These are phyloP conservation scores for Hydrocynus forskahlii DNA, from an alignment of 2,797 vertebrate species.

Conservation along the genomic window DNA sequence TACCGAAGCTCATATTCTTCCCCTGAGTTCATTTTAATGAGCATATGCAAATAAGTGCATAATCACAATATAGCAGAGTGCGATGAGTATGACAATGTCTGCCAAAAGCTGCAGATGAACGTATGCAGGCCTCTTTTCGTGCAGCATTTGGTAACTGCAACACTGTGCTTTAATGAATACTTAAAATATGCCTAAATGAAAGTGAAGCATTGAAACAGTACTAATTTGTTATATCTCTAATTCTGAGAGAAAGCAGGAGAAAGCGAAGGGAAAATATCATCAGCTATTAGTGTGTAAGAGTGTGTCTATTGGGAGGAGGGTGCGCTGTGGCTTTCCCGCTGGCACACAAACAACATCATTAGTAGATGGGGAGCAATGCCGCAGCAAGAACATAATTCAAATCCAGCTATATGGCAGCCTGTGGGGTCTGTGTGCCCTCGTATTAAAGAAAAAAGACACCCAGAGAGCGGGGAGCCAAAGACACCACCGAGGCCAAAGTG, in stretches of 20 bases:
- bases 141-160: slow-evolving; percentile 77
- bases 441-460: slow-evolving; percentile 62
- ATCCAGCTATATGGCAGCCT: slow-evolving; percentile 52
- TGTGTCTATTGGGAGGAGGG: slow-evolving; percentile 44
- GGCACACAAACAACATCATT: slow-evolving; percentile 67
- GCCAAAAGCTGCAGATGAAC: slow-evolving; percentile 82
- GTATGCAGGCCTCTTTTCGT: slow-evolving; percentile 70
- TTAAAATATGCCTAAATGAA: slow-evolving; percentile 76
- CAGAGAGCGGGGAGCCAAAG: slow-evolving; percentile 59
- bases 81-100: slow-evolving; percentile 82
- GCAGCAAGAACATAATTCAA: slow-evolving; percentile 64
- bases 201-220: slow-evolving; percentile 72
- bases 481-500: slow-evolving; percentile 56
- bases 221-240: slow-evolving; percentile 62
- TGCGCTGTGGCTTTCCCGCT: slow-evolving; percentile 68
- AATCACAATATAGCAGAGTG: slow-evolving; percentile 82
- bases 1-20: slow-evolving; percentile 57
- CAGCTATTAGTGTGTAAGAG: slow-evolving; percentile 41
- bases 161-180: slow-evolving; percentile 81
- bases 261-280: slow-evolving; percentile 39
- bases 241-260: slow-evolving; percentile 45
- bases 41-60: slow-evolving; percentile 62
- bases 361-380: slow-evolving; percentile 57
- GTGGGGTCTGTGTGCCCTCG: slow-evolving; percentile 60
- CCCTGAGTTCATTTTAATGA: slow-evolving; percentile 62